Evolutionary conservation across 2,113 vertebrate genomes (phyloP).

Genomic region (Calcarius ornatus): DNA sequence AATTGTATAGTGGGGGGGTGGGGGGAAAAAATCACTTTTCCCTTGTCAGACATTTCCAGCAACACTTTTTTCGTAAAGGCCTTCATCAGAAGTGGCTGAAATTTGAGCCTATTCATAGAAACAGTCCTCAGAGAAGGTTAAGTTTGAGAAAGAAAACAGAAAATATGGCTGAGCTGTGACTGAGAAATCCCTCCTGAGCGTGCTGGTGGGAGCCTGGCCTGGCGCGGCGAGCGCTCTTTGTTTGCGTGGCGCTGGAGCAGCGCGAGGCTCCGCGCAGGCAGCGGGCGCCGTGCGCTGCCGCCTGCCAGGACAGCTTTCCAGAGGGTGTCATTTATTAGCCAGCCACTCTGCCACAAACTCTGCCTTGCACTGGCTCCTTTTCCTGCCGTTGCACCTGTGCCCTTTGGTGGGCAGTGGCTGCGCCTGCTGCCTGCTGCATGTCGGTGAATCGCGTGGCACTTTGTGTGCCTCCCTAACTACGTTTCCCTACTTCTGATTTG

Average conservation of each 20-base stretch:
- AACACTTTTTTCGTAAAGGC: constrained; percentile 30
- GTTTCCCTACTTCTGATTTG: background rate
- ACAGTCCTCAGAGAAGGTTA: background rate
- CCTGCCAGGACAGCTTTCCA: background rate
- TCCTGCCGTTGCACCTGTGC: background rate
- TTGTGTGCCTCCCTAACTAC: background rate
- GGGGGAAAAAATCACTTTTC: background rate
- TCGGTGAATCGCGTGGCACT: background rate
- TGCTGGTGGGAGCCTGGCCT: background rate
- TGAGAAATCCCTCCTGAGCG: background rate
- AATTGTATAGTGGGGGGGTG: background rate
- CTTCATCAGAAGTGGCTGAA: constrained; percentile 49
- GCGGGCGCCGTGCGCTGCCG: background rate
- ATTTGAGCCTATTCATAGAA: constrained; percentile 20
- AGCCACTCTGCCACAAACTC: background rate
- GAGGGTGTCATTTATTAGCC: background rate
- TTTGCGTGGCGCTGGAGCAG: background rate
- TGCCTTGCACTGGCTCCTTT: background rate
- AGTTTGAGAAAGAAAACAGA: background rate
- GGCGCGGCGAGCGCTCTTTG: fast-evolving
- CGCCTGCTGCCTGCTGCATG: background rate
- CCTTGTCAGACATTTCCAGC: constrained; percentile 54
- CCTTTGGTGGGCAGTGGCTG: background rate
- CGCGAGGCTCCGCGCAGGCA: background rate
- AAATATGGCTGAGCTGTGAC: background rate